Evolutionary conservation across 2,888 invertebrate species (phyloP), one percentile per base, ranked within the genome.

Genomic region (Lepidonotus clava): DNA sequence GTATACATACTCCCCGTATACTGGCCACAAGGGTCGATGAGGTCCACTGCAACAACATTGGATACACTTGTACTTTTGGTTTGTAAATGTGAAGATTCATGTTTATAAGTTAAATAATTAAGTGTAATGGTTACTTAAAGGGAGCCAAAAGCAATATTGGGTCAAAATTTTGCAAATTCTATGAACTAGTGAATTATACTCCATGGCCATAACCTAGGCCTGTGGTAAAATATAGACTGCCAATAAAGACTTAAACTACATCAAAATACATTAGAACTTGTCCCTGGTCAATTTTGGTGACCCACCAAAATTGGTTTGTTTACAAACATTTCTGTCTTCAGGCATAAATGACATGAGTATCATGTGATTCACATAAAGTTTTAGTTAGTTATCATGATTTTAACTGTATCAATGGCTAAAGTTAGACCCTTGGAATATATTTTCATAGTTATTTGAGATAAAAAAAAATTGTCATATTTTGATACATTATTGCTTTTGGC

Each of bases 1-100:
- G 93, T 96, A 97, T 84, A 94, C 94, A 92, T 97, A 98, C 93
- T 97, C 97, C 36, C 98, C 98, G 94, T 96, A 98, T 86, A 95
- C 95, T 0, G 97, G 96, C 96, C 97, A 97, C 38, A 97, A 94
- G 4, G 97, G 97, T 89, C 97, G 95, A 93, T 97, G 97, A n/a
- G 96, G 94, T 24, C 97, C 97, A 94, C 97, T 97, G 91, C 28
- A 66, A 32, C 11, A 8, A 32, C 24, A 66, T n/a, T 32, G 32
- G 32, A 32, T 34, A 66, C 56, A 56, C 56, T 8, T 46, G 46
- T 46, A 18, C 18, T 18, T 46, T 46, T 11, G 46, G 8, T 8
- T 11, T 46, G 46, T 18, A 46, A 11, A 18, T 8, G 8, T 46
- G 8, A 8, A 46, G 18, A 46, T 46, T 11, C 18, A 8, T 46